Conservation (phyloP, 2,113 vertebrate genomes). For the Glaucomys volans region DNA sequence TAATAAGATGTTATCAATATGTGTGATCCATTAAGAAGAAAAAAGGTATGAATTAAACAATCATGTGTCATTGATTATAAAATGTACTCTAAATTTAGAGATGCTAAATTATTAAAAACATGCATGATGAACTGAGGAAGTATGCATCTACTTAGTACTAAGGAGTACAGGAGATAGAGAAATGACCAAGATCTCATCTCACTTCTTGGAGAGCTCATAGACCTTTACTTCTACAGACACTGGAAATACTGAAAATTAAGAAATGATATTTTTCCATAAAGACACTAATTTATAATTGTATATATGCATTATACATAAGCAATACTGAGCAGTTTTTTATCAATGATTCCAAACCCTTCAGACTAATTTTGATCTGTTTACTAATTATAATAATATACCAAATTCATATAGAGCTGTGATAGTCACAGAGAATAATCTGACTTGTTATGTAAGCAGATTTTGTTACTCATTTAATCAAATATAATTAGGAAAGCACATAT, state of each 20-base stretch:
- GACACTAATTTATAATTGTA: not conserved
- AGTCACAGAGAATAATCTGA: not conserved
- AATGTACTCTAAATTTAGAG: not conserved
- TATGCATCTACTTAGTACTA: not conserved
- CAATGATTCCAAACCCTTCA: not conserved
- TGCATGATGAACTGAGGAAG: constrained; percentile 12
- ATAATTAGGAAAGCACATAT: not conserved
- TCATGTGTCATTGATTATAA: not conserved
- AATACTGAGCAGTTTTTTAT: not conserved
- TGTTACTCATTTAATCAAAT: not conserved
- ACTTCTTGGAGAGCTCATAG: not conserved
- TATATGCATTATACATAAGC: not conserved
- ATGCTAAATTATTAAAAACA: constrained; percentile 17
- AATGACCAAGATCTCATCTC: not conserved
- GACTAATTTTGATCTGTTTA: not conserved
- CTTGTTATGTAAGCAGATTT: not conserved
- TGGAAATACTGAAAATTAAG: not conserved
- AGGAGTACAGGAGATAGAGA: not conserved
- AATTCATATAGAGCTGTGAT: not conserved
- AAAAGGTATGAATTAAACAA: not conserved
- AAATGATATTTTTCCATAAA: not conserved
- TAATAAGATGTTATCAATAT: not conserved
- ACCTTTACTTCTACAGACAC: not conserved
- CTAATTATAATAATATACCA: not conserved
- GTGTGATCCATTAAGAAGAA: not conserved